Conservation (phyloP, 1,140 invertebrate genomes). For the Pteromalus puparum region DNA sequence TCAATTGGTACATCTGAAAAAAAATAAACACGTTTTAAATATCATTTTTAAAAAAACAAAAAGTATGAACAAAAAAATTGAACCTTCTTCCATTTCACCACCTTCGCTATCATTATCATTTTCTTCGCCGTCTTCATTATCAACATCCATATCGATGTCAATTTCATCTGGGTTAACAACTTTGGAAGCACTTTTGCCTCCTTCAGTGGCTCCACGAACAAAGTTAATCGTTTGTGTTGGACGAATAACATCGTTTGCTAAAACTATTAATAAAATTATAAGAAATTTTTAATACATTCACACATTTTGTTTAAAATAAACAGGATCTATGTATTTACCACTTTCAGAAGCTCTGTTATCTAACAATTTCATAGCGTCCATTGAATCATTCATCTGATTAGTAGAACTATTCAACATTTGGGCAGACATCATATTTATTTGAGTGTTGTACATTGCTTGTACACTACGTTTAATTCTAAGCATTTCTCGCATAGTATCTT, state of each 20-base stretch:
- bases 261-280: conserved; percentile 38
- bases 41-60: conserved; percentile 23
- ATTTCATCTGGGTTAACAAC: conserved; percentile 96
- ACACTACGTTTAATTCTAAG: conserved; percentile 97
- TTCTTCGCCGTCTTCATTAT: conserved; percentile 79
- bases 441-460: conserved; percentile 97
- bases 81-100: conserved; percentile 47
- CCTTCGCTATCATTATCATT: conserved; percentile 32
- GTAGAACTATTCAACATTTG: conserved; percentile 91
- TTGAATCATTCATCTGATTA: conserved; percentile 82
- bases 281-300: background rate
- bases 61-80: background rate
- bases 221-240: conserved; percentile 85
- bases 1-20: conserved; percentile 83
- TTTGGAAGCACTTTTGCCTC: conserved; percentile 80
- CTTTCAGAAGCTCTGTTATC: conserved; percentile 85
- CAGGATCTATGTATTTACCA: conserved; percentile 48
- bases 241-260: conserved; percentile 65
- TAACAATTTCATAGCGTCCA: conserved; percentile 91
- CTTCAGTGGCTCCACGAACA: conserved; percentile 90
- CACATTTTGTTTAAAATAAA: background rate
- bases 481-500: conserved; percentile 99
- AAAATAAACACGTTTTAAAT: conserved; percentile 48
- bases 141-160: conserved; percentile 87
- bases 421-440: conserved; percentile 98